Conservation (phyloP, 2,888 invertebrate genomes). For the Macrophya alboannulata region DNA sequence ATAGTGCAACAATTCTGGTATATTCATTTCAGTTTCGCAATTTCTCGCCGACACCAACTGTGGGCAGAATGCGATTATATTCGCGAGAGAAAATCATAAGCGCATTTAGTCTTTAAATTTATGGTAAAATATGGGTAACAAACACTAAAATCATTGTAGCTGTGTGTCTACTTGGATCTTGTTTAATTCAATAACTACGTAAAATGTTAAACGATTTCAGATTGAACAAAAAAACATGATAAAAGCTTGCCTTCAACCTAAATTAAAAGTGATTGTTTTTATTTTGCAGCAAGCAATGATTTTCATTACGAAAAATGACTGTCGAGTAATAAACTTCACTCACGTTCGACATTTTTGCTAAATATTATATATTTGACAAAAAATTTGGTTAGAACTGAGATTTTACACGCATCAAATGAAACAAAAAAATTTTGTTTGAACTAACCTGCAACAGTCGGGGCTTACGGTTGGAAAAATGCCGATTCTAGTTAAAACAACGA, state of each 20-base stretch:
- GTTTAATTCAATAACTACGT: background rate
- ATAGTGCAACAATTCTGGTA: constrained; percentile 22
- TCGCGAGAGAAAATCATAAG: background rate
- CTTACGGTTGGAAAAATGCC: background rate
- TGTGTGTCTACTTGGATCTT: background rate
- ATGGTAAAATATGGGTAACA: background rate
- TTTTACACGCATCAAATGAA: background rate
- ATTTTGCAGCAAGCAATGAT: too few species aligned
- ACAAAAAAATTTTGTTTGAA: background rate
- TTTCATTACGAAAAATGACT: background rate
- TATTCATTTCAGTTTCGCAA: constrained; percentile 11
- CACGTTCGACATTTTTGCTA: background rate
- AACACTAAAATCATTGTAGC: background rate
- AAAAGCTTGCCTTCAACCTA: background rate
- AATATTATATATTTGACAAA: background rate
- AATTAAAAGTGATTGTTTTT: too few species aligned
- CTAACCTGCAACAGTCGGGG: background rate
- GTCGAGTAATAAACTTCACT: background rate
- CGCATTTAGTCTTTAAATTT: background rate
- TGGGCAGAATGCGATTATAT: background rate
- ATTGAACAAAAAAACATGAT: background rate
- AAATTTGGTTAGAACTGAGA: background rate
- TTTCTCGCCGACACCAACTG: background rate
- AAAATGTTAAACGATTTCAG: background rate
- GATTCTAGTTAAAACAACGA: background rate